Conservation (phyloP, 2,797 vertebrate species). For the Cossypha dichroa region DNA sequence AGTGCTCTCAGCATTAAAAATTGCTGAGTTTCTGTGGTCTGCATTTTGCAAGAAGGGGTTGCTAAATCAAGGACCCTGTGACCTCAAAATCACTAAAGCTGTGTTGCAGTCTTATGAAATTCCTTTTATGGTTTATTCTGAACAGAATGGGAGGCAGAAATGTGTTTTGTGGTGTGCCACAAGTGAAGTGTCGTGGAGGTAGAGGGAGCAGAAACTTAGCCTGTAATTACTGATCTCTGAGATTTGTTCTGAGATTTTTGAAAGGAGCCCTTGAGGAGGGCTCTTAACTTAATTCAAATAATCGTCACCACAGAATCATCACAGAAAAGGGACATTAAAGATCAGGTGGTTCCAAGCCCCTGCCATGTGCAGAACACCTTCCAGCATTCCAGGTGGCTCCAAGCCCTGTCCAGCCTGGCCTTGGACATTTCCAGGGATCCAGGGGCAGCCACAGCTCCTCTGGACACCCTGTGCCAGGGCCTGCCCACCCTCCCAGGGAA, state of each 20-base stretch:
- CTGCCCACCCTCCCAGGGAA: rapidly evolving
- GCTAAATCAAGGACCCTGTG: neutral
- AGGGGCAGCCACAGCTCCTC: neutral
- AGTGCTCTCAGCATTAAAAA: neutral
- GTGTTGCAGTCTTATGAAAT: neutral
- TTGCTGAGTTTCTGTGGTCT: neutral
- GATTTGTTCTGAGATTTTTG: neutral
- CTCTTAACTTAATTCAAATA: neutral
- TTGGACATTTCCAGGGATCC: neutral
- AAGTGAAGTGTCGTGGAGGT: neutral
- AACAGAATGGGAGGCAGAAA: neutral
- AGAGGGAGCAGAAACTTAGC: neutral
- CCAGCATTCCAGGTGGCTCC: rapidly evolving
- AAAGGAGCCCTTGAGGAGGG: neutral
- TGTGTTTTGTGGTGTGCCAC: neutral
- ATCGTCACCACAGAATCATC: neutral
- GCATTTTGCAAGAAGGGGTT: neutral
- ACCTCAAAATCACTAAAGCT: neutral
- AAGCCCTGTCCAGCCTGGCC: rapidly evolving
- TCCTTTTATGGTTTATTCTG: neutral
- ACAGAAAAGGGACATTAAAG: neutral
- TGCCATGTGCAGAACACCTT: neutral
- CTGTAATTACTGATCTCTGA: neutral
- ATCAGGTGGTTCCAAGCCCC: neutral
- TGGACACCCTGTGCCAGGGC: neutral